Conservation (phyloP, 1,140 invertebrate species). For the Megalonaias nervosa region DNA sequence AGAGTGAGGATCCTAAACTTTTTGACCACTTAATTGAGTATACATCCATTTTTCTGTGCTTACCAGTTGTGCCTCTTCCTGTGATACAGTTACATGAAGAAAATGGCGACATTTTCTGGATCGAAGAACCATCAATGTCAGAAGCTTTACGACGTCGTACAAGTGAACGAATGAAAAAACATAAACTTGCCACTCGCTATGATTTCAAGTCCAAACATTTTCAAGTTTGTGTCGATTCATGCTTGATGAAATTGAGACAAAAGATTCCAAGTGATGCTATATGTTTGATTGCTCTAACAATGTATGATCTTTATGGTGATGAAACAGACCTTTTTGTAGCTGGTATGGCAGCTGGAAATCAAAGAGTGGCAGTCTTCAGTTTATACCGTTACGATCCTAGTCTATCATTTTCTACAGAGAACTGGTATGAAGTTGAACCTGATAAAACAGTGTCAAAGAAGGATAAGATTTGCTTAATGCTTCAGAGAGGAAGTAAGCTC, state of each 20-base stretch:
- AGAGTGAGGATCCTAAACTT: conserved; percentile 28
- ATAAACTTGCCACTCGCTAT: conserved; percentile 50
- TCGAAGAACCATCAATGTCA: conserved; percentile 32
- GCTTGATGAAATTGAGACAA: conserved; percentile 46
- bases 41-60: conserved; percentile 51
- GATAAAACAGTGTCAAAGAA: conserved; percentile 19
- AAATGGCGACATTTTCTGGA: conserved; percentile 39
- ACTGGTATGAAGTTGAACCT: conserved; percentile 55
- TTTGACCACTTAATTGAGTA: conserved; percentile 53
- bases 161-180: conserved; percentile 31
- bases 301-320: conserved; percentile 61
- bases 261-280: conserved; percentile 57
- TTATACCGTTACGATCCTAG: conserved; percentile 61
- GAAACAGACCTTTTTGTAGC: conserved; percentile 66
- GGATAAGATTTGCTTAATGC: conserved; percentile 43
- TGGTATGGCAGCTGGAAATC: conserved; percentile 63
- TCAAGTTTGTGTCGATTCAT: conserved; percentile 55
- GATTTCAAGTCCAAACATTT: conserved; percentile 46
- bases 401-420: conserved; percentile 53
- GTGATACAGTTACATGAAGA: conserved; percentile 44
- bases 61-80: conserved; percentile 53
- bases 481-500: conserved; percentile 62
- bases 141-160: not conserved
- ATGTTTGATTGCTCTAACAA: conserved; percentile 64
- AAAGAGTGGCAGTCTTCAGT: conserved; percentile 63